Conservation (phyloP, 2,888 invertebrate species). For the Epirrita christyi region DNA sequence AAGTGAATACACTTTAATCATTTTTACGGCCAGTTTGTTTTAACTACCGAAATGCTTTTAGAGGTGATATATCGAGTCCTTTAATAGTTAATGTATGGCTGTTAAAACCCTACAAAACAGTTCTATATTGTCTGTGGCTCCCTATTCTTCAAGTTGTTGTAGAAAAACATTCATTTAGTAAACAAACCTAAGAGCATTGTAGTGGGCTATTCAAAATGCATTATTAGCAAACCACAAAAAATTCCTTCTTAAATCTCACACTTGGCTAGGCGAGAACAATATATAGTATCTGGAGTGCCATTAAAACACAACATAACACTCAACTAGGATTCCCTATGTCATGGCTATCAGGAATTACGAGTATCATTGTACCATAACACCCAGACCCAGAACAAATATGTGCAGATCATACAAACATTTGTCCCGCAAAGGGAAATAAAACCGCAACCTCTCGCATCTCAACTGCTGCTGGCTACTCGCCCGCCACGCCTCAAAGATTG, state of each 20-base stretch:
- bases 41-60: constrained; percentile 16
- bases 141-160: not conserved
- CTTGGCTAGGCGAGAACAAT: constrained; percentile 37
- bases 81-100: not conserved
- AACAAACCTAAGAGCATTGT: not conserved
- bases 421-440: too few relatives aligned
- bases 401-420: too few relatives aligned
- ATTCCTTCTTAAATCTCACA: constrained; percentile 21
- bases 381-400: too few relatives aligned
- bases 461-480: too few relatives aligned
- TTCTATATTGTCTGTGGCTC: too few relatives aligned
- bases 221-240: constrained; percentile 22
- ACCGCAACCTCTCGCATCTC: too few relatives aligned
- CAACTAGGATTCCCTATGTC: too few relatives aligned
- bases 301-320: too few relatives aligned
- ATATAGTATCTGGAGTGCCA: constrained; percentile 8
- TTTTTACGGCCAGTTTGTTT: constrained; percentile 9
- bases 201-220: constrained; percentile 18
- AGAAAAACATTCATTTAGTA: not conserved
- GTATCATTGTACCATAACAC: too few relatives aligned
- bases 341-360: too few relatives aligned
- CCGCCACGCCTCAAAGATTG: too few relatives aligned
- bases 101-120: not conserved
- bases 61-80: constrained; percentile 4
- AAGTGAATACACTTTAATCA: constrained; percentile 10